These are phyloP conservation scores for Pyrgilauda ruficollis DNA, from an alignment of 2,113 vertebrate species.

Conservation along the genomic window DNA sequence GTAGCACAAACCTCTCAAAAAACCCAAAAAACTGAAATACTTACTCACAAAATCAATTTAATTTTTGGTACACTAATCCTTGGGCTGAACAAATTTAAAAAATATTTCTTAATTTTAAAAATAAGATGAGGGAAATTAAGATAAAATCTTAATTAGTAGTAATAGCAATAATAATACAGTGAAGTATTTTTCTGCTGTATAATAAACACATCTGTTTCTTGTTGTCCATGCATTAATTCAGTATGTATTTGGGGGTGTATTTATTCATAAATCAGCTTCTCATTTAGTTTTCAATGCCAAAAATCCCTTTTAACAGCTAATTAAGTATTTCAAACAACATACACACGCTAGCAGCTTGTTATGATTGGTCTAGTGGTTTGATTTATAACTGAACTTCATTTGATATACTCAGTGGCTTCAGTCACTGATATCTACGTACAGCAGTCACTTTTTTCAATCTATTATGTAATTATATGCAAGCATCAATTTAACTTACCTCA, in stretches of 20 bases:
- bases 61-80: background rate
- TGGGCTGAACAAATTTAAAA: background rate
- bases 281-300: background rate
- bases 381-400: background rate
- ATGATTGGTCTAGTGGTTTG: background rate
- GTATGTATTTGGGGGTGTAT: background rate
- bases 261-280: background rate
- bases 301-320: background rate
- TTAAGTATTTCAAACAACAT: background rate
- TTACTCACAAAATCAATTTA: background rate
- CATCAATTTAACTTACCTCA: background rate
- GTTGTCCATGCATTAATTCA: background rate
- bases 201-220: background rate
- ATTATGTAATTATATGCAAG: background rate
- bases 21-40: fast-evolving
- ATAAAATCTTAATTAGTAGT: background rate
- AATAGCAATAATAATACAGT: background rate
- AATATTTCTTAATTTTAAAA: background rate
- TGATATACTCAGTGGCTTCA: background rate
- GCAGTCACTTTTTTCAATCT: background rate
- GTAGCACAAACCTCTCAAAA: background rate
- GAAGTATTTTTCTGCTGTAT: background rate
- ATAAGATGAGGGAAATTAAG: background rate
- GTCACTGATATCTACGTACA: background rate
- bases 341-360: background rate